A percentile compares a stretch with the other conserved stretches of the same genome.
phyloP scores from a whole-genome alignment of 2,113 vertebrate genomes.

The Centropus bengalensis region DNA sequence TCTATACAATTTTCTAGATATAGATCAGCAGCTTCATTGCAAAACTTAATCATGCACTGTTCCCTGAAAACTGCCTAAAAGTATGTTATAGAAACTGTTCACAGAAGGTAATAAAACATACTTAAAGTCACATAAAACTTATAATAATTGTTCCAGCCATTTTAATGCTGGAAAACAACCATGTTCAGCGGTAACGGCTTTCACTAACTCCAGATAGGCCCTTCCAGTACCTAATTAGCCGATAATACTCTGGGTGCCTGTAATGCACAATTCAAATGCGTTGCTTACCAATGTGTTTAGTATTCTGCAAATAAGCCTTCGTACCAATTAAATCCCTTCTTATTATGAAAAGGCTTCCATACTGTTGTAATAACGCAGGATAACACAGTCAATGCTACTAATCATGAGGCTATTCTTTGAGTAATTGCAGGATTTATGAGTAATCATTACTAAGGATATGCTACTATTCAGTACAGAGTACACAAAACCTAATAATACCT shows the following conservation, averaged over 20 bases:
- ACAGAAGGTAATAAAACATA: conserved; percentile 44
- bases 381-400: conserved; percentile 61
- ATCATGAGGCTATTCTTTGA: conserved; percentile 66
- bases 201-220: conserved; percentile 20
- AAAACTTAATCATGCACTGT: background rate
- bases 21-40: background rate
- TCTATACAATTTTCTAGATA: background rate
- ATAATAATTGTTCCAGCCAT: conserved; percentile 1
- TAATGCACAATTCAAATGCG: conserved; percentile 46
- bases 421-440: conserved; percentile 67
- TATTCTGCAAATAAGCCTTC: conserved; percentile 71
- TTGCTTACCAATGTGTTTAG: conserved; percentile 59
- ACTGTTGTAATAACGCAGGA: conserved; percentile 68
- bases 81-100: background rate
- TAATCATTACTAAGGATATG: conserved; percentile 44
- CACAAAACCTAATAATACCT: conserved; percentile 65
- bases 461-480: conserved; percentile 36
- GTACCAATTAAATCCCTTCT: conserved; percentile 69
- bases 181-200: conserved; percentile 24
- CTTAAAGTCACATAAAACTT: conserved; percentile 32
- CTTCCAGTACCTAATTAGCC: conserved; percentile 67
- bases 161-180: conserved; percentile 44
- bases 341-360: conserved; percentile 69
- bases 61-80: conserved; percentile 11
- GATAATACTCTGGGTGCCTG: conserved; percentile 47